Conservation (phyloP, 2,797 vertebrate genomes). For the Microhierax caerulescens region DNA sequence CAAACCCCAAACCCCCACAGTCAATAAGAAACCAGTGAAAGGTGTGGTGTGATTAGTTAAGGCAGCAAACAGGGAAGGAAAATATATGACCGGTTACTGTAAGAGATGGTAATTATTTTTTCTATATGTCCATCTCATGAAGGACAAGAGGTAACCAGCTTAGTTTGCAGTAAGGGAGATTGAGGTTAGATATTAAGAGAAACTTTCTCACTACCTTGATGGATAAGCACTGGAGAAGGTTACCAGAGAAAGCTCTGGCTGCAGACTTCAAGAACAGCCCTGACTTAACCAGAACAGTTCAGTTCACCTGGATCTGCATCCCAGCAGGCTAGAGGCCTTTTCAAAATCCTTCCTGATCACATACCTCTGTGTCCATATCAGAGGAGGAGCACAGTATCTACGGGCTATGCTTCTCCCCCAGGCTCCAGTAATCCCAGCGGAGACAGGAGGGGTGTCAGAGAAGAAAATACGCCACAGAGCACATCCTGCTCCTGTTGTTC, state of each 20-base stretch:
- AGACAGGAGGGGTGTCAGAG: not conserved
- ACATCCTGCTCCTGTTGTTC: not conserved
- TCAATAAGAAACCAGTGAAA: not conserved
- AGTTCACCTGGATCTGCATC: not conserved
- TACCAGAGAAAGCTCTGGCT: not conserved
- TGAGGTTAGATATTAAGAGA: constrained; percentile 29
- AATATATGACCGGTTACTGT: not conserved
- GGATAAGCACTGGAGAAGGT: not conserved
- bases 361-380: not conserved
- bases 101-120: not conserved
- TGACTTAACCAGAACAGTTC: not conserved
- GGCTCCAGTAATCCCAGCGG: not conserved
- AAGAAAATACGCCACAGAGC: not conserved
- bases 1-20: not conserved
- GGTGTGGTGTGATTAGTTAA: not conserved
- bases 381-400: not conserved
- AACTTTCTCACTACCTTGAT: constrained; percentile 31
- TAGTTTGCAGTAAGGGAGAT: constrained; percentile 44
- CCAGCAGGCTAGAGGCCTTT: not conserved
- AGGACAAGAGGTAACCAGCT: constrained; percentile 45
- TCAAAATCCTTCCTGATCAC: not conserved
- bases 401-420: too few relatives aligned
- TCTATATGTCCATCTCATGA: not conserved
- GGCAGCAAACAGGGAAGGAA: not conserved
- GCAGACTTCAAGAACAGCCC: not conserved